Base-by-base conservation (phyloP, 30 jellyfish, hydroid and myxozoan species). In the Mastigias papua region DNA sequence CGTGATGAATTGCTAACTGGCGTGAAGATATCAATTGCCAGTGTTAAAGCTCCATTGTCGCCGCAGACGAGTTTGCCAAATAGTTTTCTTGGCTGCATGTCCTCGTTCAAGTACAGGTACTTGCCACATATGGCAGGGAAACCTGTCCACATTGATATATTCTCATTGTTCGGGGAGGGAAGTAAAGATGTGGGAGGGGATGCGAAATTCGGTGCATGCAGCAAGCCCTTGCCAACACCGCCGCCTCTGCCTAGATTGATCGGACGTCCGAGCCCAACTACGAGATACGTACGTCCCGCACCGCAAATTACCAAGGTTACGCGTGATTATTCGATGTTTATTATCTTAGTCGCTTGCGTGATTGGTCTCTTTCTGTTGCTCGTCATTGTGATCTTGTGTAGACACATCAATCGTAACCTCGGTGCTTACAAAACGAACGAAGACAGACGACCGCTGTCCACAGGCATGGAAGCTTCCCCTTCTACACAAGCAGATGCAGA, bases 341-440 rank as follows among this genome's bases (percentile, higher is more conserved):
- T 85, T 2, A 85, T 85, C 8, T 67, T 34, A 31, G 67, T 62
- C 29, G 94, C 83, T n/a, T 58, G 82, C 17, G 87, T 35, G 2
- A 22, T 85, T 42, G 94, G 77, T 46, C 34, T 85, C 1, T 42
- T 85, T 73, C 63, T 85, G 48, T 35, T 85, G 21, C 27, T 85
- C 28, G 61, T 85, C 10, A n/a, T 85, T 34, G 68, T 85, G 32
- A 30, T 85, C 49, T 62, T 85, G n/a, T 73, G 88, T 63, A 80
- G 69, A 31, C 88, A 85, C 78, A 85, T 85, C 88, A 72, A 73
- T 37, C 94, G 94, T 34, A 85, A 73, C 28, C 73, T 85, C 33
- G 94, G 94, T 2, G 94, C 94, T 0, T 88, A 88, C 92, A 78
- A 61, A 32, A 88, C 96, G 9, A 34, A 88, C 72, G 96, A 88